phyloP scores from a whole-genome alignment of 2,113 vertebrate species.

The Cyprinodon variegatus region DNA sequence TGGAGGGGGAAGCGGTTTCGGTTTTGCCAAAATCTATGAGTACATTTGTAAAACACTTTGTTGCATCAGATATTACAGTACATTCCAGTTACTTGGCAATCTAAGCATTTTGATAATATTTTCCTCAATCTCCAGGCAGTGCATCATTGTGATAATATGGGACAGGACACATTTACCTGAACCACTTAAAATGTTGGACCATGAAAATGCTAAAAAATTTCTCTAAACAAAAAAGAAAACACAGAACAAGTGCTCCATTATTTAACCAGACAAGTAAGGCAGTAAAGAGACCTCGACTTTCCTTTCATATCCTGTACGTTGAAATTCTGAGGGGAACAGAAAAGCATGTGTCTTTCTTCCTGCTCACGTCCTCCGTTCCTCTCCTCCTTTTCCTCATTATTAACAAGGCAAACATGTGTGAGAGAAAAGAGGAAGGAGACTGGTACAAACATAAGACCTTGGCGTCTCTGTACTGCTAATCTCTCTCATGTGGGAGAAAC shows the following conservation, averaged over 20 bases:
- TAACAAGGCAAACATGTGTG: slow-evolving; percentile 67
- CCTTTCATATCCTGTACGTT: slow-evolving; percentile 31
- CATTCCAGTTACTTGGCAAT: not conserved
- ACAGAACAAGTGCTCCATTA: not conserved
- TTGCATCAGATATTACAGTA: not conserved
- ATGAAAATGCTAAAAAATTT: not conserved
- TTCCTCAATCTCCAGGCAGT: not conserved
- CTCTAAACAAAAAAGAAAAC: not conserved
- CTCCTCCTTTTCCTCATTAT: slow-evolving; percentile 59
- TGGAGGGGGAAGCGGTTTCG: too few species aligned
- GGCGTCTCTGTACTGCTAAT: slow-evolving; percentile 47
- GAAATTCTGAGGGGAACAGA: slow-evolving; percentile 39
- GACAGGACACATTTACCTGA: not conserved
- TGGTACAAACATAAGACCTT: slow-evolving; percentile 29
- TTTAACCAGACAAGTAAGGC: not conserved
- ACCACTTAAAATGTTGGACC: not conserved
- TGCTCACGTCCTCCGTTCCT: slow-evolving; percentile 29
- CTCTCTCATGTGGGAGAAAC: slow-evolving; percentile 65
- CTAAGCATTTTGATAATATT: not conserved
- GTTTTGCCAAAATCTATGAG: too few species aligned
- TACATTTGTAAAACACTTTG: not conserved
- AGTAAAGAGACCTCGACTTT: slow-evolving; percentile 14
- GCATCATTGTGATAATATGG: not conserved
- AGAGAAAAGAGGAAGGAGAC: slow-evolving; percentile 57
- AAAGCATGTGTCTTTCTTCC: slow-evolving; percentile 46